Evolutionary conservation across 2,113 vertebrate species (phyloP), one percentile per base, ranked within the genome.

Genomic region (Clarias magur): DNA sequence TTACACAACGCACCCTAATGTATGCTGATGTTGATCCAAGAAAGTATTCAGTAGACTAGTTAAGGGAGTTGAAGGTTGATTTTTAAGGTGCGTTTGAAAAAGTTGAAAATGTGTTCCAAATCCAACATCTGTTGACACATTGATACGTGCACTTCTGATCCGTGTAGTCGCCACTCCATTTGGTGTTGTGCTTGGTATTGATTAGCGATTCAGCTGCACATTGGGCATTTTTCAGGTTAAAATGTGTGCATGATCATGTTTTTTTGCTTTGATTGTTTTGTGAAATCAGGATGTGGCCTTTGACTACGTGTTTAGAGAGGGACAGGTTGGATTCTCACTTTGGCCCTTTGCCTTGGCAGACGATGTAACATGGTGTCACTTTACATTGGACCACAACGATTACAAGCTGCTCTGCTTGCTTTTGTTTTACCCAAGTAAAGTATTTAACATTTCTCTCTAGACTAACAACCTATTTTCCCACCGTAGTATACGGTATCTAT

Each of bases 401-500:
- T 84, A 30, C 27, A 27, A 30, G 17, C 13, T 48, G 19, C 59
- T 85, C 13, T 73, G 53, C 8, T 23, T 12, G 23, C 7, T 19
- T n/a, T 62, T 23, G 19, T 59, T 54, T 59, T 42, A n/a, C 23
- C 23, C 11, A 25, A 7, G 10, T 38, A 2, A 34, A n/a, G 21
- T 62, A 38, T 5, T 23, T 15, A 76, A 53, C 19, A 23, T 54
- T 84, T 53, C 23, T 3, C 8, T 19, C 34, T 86, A 11, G 34
- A 88, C 72, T 83, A 88, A 68, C 72, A 23, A 30, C 48, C 12
- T 60, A 34, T 60, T 65, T 57, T 79, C 38, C 75, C 76, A 62
- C 83, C 38, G 57, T 86, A 76, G 42, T 25, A 5, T 72, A 62
- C 59, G 76, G 48, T 48, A 54, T 8, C 30, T 89, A 19, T 30